Percentiles rank a stretch among this genome's conserved stretches.
Conservation (phyloP, 1,140 invertebrate genomes). For the roundworm (Caenorhabditis elegans) region DNA sequence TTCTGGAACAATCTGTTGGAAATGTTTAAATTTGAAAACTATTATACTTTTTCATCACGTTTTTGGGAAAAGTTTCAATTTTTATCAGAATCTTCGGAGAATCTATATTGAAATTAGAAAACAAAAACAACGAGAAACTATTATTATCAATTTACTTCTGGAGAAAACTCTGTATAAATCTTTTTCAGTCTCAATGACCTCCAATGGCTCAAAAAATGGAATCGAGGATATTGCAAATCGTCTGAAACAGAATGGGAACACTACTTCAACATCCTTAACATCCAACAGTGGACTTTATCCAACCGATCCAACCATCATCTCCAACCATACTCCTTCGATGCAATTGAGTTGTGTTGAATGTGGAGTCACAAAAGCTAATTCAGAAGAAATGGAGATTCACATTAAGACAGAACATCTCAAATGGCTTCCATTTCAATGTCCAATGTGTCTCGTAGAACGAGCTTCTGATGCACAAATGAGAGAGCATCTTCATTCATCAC, state of each 20-base stretch:
- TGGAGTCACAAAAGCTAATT: conserved; percentile 38
- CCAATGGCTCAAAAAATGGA: neutral
- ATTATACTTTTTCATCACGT: no score
- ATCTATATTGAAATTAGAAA: no score
- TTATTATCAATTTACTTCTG: no score
- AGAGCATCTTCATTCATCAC: conserved; percentile 62
- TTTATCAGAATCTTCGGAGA: no score
- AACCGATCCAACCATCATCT: conserved; percentile 2
- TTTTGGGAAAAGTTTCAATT: no score
- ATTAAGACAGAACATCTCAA: conserved; percentile 65
- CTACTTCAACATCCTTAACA: neutral
- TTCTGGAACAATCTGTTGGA: no score
- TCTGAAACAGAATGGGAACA: neutral
- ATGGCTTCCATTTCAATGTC: conserved; percentile 64
- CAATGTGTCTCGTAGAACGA: conserved; percentile 53
- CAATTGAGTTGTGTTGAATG: conserved; percentile 44
- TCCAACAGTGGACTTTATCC: neutral
- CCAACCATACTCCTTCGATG: conserved; percentile 40
- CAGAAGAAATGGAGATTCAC: conserved; percentile 53
- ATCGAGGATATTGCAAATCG: conserved; percentile 4
- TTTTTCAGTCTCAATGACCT: neutral
- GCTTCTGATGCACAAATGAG: conserved; percentile 63
- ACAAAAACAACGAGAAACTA: no score
- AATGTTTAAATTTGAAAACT: no score
- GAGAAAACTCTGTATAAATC: no score